Evolutionary conservation across 2,888 invertebrate genomes (phyloP).

Genomic region (Drosophila putrida): DNA sequence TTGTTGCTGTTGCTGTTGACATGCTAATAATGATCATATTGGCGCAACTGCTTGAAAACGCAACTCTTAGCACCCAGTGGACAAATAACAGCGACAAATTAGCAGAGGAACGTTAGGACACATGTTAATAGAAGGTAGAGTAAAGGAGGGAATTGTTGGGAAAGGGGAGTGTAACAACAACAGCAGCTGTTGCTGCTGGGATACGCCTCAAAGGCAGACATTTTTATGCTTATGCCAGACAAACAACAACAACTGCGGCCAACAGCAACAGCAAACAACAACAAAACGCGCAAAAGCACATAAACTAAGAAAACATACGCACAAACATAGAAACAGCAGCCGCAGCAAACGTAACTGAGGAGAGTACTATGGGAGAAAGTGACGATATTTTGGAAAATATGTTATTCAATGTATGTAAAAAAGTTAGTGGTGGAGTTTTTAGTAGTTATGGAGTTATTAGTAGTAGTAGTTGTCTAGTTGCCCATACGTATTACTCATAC

Average conservation of each 20-base stretch:
- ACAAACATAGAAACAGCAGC: conserved; percentile 32
- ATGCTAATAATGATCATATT: conserved; percentile 77
- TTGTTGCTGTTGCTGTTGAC: conserved; percentile 59
- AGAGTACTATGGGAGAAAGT: neutral
- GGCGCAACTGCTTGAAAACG: conserved; percentile 61
- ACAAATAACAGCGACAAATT: conserved; percentile 68
- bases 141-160: neutral
- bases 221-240: conserved; percentile 74
- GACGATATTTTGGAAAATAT: too few relatives aligned
- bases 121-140: neutral
- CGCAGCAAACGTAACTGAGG: conserved; percentile 27
- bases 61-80: conserved; percentile 66
- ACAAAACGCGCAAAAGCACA: conserved; percentile 62
- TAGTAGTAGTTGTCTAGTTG: too few relatives aligned
- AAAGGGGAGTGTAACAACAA: conserved; percentile 13
- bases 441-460: too few relatives aligned
- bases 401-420: too few relatives aligned
- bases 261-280: conserved; percentile 65
- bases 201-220: conserved; percentile 59
- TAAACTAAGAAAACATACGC: conserved; percentile 73
- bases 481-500: too few relatives aligned
- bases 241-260: conserved; percentile 66
- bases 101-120: conserved; percentile 46
- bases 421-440: too few relatives aligned
- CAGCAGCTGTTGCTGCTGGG: conserved; percentile 33